Conservation (phyloP, 2,797 vertebrate species). For the Coccyzus lansbergi region DNA sequence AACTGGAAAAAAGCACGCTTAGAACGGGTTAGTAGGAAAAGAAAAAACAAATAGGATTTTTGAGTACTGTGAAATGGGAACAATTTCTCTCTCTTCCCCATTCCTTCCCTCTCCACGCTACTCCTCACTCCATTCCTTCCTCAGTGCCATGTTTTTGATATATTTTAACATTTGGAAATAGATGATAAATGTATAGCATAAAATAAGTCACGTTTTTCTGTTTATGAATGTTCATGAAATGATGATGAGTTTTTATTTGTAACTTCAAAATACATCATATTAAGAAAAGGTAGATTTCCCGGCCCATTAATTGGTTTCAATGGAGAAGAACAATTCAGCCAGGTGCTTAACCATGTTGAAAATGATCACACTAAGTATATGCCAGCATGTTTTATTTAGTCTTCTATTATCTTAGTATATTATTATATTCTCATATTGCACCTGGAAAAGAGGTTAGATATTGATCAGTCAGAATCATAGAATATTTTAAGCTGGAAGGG, state of each 20-base stretch:
- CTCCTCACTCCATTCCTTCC: background rate
- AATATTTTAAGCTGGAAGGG: background rate
- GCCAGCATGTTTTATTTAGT: background rate
- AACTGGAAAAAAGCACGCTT: background rate
- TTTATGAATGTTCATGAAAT: background rate
- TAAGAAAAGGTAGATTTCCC: background rate
- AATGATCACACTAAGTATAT: background rate
- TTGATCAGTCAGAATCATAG: background rate
- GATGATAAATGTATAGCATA: background rate
- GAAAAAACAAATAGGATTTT: background rate
- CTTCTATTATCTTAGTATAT: background rate
- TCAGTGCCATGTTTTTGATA: fast-evolving
- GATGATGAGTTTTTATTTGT: background rate
- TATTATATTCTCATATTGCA: background rate
- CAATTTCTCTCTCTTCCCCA: background rate
- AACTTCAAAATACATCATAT: background rate
- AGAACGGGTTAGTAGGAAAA: background rate
- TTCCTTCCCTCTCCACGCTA: fast-evolving
- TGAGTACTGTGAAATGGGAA: background rate
- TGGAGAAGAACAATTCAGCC: background rate
- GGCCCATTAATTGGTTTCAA: background rate
- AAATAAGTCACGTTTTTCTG: background rate
- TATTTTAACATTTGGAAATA: background rate
- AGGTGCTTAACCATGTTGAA: background rate
- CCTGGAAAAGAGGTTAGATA: background rate